Conservation (phyloP, 2,797 vertebrate species). For the Hypotaenidia okinawae region DNA sequence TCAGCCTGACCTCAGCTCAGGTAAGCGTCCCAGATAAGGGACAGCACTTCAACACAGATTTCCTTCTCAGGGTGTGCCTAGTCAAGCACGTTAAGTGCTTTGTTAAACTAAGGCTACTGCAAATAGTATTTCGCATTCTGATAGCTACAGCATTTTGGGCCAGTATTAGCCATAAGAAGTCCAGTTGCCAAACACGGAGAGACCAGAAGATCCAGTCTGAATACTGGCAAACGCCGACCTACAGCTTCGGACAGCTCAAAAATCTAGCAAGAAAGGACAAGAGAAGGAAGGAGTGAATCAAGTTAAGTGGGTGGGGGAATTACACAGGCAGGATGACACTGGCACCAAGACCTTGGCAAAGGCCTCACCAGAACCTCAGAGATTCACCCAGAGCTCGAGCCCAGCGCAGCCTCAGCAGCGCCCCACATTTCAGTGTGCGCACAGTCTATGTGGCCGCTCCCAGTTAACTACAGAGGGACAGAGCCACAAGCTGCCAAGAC, state of each 20-base stretch:
- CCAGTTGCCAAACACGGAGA: background rate
- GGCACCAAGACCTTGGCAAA: background rate
- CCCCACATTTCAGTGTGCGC: background rate
- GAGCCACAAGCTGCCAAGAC: background rate
- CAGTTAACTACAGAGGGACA: background rate
- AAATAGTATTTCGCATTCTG: slow-evolving; percentile 39
- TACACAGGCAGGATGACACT: background rate
- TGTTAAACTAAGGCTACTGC: slow-evolving; percentile 50
- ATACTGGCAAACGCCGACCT: background rate
- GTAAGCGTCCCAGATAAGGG: slow-evolving; percentile 59
- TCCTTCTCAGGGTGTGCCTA: slow-evolving; percentile 64
- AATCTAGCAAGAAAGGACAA: background rate
- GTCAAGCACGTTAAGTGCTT: slow-evolving; percentile 37
- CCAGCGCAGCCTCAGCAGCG: background rate
- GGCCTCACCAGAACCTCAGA: background rate
- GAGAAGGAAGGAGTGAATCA: background rate
- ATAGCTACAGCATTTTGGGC: slow-evolving; percentile 16
- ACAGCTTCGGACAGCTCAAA: slow-evolving; percentile 1
- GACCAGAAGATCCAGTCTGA: slow-evolving; percentile 24
- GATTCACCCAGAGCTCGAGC: background rate
- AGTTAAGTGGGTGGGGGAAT: background rate
- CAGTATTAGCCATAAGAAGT: background rate
- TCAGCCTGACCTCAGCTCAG: slow-evolving; percentile 65
- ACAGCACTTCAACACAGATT: slow-evolving; percentile 45
- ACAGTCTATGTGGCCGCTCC: background rate